Conservation (phyloP, 2,113 vertebrate genomes). For the Benitochromis conjunctus region DNA sequence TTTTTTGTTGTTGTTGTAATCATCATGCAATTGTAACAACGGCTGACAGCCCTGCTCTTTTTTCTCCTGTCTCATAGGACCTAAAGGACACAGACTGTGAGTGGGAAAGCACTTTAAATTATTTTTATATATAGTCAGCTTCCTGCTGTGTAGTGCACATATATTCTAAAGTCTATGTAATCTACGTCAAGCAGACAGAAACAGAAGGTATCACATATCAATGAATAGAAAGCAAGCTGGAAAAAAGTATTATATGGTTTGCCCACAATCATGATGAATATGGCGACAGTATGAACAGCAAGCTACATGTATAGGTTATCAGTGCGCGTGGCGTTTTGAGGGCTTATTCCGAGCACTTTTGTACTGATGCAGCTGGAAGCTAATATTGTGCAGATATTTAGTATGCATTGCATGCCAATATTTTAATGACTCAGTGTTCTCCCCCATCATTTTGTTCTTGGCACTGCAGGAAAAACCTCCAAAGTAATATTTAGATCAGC, state of each 20-base stretch:
- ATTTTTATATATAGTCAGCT: background rate
- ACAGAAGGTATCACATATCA: conserved; percentile 14
- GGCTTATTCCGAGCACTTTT: background rate
- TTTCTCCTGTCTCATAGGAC: background rate
- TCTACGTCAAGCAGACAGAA: background rate
- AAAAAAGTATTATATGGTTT: background rate
- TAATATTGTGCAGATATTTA: background rate
- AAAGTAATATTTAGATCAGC: conserved; percentile 11
- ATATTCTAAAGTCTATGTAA: conserved; percentile 11
- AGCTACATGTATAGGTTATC: background rate
- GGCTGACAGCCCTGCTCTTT: background rate
- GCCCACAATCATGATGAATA: background rate
- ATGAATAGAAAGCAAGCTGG: conserved; percentile 42
- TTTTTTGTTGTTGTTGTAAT: background rate
- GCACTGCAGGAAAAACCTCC: background rate
- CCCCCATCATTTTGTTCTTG: conserved; percentile 1
- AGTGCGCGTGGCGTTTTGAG: background rate
- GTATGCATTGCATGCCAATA: background rate
- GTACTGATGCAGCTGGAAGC: background rate
- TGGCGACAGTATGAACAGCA: background rate
- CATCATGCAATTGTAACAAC: background rate
- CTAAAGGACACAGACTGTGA: background rate
- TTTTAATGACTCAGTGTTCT: conserved; percentile 1
- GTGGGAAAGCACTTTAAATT: background rate
- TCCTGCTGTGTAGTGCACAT: background rate